These are phyloP conservation scores for Clytia hemisphaerica DNA, from an alignment of 30 jellyfish, hydroid and myxozoan genomes.

Conservation along the genomic window DNA sequence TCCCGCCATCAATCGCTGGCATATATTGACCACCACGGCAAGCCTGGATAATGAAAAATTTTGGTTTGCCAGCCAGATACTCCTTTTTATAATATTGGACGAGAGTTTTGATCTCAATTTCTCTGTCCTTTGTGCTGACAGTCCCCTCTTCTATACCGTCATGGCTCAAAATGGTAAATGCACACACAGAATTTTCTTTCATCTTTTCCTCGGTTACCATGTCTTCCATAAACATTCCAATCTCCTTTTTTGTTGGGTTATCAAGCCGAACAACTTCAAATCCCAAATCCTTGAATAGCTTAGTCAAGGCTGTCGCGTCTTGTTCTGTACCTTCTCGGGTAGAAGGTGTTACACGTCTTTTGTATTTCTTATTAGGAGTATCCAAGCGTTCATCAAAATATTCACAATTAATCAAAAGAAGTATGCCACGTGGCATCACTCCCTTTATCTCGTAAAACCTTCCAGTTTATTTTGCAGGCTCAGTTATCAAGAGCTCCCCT, in stretches of 20 bases:
- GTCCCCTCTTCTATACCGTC: conserved; percentile 35
- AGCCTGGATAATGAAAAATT: no score
- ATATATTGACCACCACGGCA: conserved; percentile 46
- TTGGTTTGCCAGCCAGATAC: no score
- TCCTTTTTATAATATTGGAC: no score
- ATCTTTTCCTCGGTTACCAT: conserved; percentile 20
- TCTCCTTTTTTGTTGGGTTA: conserved; percentile 10
- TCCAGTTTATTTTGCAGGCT: no score
- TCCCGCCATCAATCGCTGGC: conserved; percentile 24
- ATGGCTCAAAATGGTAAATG: conserved; percentile 19
- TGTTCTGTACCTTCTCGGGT: conserved; percentile 56
- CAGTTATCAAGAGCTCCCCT: no score
- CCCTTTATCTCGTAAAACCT: no score
- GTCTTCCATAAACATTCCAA: neutral
- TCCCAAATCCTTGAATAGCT: conserved; percentile 28
- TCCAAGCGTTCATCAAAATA: no score
- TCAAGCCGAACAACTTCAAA: conserved; percentile 10
- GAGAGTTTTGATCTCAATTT: no score
- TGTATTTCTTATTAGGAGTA: no score
- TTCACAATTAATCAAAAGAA: no score
- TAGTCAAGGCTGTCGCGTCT: conserved; percentile 34
- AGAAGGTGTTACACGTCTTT: no score
- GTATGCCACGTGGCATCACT: no score
- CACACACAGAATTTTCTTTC: conserved; percentile 3
- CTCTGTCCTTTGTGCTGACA: conserved; percentile 25